A percentile compares a stretch with the other conserved stretches of the same genome.
phyloP scores from a whole-genome alignment of 2,797 vertebrate genomes.

The Acanthurus tractus region DNA sequence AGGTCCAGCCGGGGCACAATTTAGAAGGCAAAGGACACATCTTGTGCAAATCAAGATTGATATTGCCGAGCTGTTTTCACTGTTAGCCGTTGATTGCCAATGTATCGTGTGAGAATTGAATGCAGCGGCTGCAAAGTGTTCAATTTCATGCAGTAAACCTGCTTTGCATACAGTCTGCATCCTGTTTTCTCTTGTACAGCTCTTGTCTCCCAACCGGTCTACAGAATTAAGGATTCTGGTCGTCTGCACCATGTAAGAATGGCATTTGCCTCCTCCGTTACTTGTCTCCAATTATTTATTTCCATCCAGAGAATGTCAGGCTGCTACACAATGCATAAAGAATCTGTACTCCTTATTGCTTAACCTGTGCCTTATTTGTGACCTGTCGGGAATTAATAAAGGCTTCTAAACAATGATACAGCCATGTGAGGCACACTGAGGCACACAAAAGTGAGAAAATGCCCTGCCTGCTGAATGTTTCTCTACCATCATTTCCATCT shows the following conservation, averaged over 20 bases:
- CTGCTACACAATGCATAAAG: neutral
- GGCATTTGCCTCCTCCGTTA: conserved; percentile 6
- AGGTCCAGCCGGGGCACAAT: conserved; percentile 55
- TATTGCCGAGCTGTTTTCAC: conserved; percentile 59
- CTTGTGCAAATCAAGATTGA: conserved; percentile 76
- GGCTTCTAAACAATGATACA: neutral
- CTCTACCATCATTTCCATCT: conserved; percentile 2
- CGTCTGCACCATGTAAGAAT: conserved; percentile 8
- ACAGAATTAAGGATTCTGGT: conserved; percentile 22
- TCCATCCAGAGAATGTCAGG: neutral
- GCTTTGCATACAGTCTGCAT: conserved; percentile 62
- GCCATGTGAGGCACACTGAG: neutral
- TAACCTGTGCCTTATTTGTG: neutral
- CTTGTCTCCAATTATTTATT: conserved; percentile 4
- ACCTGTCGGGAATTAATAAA: neutral
- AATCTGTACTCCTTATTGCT: neutral
- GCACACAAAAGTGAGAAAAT: neutral
- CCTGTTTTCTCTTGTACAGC: conserved; percentile 21
- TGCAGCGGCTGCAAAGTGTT: conserved; percentile 55
- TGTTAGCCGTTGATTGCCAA: conserved; percentile 68
- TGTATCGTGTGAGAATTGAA: conserved; percentile 61
- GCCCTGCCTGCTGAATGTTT: neutral
- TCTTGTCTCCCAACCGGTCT: neutral
- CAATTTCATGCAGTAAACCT: conserved; percentile 56
- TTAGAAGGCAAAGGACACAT: conserved; percentile 66